phyloP scores from a whole-genome alignment of 2,797 vertebrate genomes.

The Neosilurus mollespiculum region DNA sequence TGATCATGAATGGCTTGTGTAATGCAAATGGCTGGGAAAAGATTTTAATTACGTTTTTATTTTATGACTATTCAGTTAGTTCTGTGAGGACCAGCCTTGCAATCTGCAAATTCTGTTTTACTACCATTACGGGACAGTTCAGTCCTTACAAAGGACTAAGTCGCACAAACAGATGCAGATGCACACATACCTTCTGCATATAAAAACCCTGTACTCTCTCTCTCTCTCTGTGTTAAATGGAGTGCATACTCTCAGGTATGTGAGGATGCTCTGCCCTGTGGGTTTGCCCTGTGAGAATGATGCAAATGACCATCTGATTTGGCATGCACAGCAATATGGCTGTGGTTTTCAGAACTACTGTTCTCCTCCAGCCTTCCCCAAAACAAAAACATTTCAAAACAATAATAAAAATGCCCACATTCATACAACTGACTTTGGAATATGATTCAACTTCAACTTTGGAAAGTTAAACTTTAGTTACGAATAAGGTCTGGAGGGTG shows the following conservation, averaged over 20 bases:
- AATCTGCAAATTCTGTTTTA: not conserved
- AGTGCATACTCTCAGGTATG: not conserved
- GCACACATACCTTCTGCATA: not conserved
- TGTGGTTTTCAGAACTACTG: not conserved
- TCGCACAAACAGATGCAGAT: not conserved
- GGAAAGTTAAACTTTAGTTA: not conserved
- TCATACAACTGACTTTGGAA: not conserved
- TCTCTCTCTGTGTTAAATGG: not conserved
- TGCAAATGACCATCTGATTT: not conserved
- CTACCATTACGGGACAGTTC: not conserved
- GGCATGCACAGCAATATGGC: not conserved
- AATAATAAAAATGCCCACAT: not conserved
- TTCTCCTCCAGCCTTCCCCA: not conserved
- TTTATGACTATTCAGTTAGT: not conserved
- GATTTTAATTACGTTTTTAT: not conserved
- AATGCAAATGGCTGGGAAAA: too few species aligned
- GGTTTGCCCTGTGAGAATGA: constrained; percentile 1
- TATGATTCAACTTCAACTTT: not conserved
- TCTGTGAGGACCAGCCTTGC: not conserved
- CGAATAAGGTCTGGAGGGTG: not conserved
- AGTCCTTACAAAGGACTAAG: not conserved
- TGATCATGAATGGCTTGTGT: too few species aligned
- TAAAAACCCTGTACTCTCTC: not conserved
- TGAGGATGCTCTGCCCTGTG: not conserved
- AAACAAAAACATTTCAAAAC: not conserved